These are phyloP conservation scores for Pandemis heparana DNA, from an alignment of 2,888 invertebrate genomes.

Conservation along the genomic window DNA sequence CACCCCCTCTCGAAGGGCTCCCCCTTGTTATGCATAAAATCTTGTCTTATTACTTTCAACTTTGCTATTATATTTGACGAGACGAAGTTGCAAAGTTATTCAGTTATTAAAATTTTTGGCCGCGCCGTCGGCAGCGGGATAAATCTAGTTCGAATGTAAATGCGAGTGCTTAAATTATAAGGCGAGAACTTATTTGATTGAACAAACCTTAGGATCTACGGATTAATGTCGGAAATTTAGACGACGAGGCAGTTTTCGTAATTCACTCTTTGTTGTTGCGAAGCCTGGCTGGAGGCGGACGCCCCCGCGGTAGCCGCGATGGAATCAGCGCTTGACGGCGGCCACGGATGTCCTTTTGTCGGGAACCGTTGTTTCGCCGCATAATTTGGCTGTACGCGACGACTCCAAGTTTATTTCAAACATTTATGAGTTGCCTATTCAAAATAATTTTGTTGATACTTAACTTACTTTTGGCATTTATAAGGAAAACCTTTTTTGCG, in stretches of 20 bases:
- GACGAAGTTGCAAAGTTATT: conserved; percentile 83
- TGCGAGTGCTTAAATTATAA: conserved; percentile 80
- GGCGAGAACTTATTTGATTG: conserved; percentile 82
- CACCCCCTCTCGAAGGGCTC: conserved; percentile 61
- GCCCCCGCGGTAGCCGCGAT: conserved; percentile 50
- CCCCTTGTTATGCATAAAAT: conserved; percentile 85
- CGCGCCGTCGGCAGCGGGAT: conserved; percentile 65
- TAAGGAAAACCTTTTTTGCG: background rate
- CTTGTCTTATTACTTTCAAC: conserved; percentile 85
- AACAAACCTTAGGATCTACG: conserved; percentile 77
- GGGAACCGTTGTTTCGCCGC: conserved; percentile 9
- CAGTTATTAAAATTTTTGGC: conserved; percentile 85
- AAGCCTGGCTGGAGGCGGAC: conserved; percentile 52
- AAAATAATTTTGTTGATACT: background rate
- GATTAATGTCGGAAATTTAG: conserved; percentile 76
- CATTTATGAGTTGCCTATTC: background rate
- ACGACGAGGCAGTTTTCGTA: conserved; percentile 56
- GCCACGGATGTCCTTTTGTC: conserved; percentile 29
- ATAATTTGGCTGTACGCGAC: conserved; percentile 4
- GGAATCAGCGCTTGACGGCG: conserved; percentile 47
- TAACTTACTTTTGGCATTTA: background rate
- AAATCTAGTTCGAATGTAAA: conserved; percentile 81
- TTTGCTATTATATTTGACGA: conserved; percentile 85
- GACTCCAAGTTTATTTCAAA: background rate
- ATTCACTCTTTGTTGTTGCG: conserved; percentile 62